Evolutionary conservation across 2,888 invertebrate genomes (phyloP).

Genomic region (Erpobdella octoculata): DNA sequence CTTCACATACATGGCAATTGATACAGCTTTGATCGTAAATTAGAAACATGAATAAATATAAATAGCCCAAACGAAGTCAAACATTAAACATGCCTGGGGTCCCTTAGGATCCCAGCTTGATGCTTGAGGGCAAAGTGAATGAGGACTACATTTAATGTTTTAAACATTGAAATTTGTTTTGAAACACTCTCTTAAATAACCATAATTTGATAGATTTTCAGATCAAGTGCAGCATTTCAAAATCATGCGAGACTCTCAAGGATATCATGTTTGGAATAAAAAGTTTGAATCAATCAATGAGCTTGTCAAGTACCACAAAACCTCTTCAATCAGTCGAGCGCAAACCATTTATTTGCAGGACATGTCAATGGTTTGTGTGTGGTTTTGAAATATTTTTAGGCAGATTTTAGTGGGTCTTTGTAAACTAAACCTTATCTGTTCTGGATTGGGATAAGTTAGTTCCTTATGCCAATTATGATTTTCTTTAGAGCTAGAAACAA

Average conservation of each 20-base stretch:
- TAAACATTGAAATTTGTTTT: not conserved
- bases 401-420: not conserved
- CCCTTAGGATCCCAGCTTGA: no score
- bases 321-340: conserved; percentile 70
- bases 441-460: not conserved
- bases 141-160: no score
- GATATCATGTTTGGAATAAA: conserved; percentile 99
- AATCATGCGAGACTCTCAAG: conserved; percentile 87
- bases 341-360: conserved; percentile 15
- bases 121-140: no score
- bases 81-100: no score
- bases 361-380: conserved; percentile 11
- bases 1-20: no score
- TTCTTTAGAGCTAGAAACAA: not conserved
- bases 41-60: no score
- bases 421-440: not conserved
- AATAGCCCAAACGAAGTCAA: no score
- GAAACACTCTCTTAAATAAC: not conserved
- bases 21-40: no score
- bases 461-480: not conserved
- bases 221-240: conserved; percentile 51
- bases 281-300: conserved; percentile 98
- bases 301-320: conserved; percentile 84
- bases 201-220: conserved; percentile 41
- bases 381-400: conserved; percentile 26